These are phyloP conservation scores for Aphrophora alni DNA, from an alignment of 2,888 invertebrate genomes.

Conservation along the genomic window DNA sequence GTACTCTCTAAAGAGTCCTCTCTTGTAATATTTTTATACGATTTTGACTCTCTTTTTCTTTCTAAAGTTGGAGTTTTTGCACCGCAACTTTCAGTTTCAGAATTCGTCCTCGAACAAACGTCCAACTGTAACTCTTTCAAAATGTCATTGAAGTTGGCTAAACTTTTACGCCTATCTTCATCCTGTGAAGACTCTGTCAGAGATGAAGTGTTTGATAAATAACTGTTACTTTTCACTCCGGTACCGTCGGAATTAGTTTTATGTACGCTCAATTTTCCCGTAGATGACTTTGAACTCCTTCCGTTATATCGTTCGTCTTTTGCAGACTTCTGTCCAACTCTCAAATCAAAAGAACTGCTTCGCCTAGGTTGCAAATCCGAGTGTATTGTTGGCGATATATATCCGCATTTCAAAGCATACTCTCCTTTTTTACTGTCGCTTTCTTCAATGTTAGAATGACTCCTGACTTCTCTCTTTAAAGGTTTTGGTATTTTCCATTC, in stretches of 20 bases:
- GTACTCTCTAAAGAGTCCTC: background rate
- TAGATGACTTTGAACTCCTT: background rate
- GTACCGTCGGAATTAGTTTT: background rate
- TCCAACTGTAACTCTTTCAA: background rate
- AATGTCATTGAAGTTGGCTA: background rate
- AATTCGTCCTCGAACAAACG: background rate
- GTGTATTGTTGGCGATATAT: slow-evolving; percentile 22
- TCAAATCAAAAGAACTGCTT: slow-evolving; percentile 12
- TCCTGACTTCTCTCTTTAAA: background rate
- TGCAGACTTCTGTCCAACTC: background rate
- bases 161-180: slow-evolving; percentile 10
- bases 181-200: background rate
- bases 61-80: background rate
- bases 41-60: background rate
- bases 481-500: slow-evolving; percentile 59
- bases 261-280: background rate
- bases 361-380: background rate
- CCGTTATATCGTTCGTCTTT: background rate
- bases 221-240: background rate
- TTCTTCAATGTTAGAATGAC: background rate
- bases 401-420: slow-evolving; percentile 11
- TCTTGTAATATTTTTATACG: background rate
- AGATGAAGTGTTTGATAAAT: background rate
- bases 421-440: background rate
- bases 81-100: background rate